Evolutionary conservation across 1,140 invertebrate species (phyloP).

Genomic region (Cepaea nemoralis): DNA sequence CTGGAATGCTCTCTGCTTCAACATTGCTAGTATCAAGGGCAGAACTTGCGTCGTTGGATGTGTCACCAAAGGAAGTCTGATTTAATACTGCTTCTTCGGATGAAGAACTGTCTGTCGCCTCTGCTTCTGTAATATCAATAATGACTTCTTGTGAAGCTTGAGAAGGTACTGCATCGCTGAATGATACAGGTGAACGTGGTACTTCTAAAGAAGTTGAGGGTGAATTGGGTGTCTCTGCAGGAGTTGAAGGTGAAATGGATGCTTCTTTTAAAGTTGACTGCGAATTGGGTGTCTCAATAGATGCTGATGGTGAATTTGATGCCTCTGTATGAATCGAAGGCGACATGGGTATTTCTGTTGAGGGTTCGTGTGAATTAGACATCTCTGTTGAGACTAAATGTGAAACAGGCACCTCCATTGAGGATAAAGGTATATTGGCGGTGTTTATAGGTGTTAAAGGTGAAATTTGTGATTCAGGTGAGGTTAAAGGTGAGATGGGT

Average conservation of each 20-base stretch:
- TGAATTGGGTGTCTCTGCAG: background rate
- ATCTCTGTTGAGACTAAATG: too few relatives aligned
- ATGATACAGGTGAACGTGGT: background rate
- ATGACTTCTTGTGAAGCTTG: background rate
- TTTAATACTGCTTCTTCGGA: background rate
- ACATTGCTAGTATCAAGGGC: too few relatives aligned
- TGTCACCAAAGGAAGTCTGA: background rate
- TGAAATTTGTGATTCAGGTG: too few relatives aligned
- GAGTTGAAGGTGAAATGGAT: background rate
- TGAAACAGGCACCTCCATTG: too few relatives aligned
- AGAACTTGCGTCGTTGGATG: too few relatives aligned
- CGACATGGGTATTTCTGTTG: background rate
- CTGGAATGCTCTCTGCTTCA: too few relatives aligned
- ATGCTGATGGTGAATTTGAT: background rate
- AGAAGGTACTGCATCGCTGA: background rate
- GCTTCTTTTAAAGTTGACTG: background rate
- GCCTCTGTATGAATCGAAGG: background rate
- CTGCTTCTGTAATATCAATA: background rate
- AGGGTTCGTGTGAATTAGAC: background rate
- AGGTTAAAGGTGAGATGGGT: too few relatives aligned
- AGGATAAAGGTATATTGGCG: too few relatives aligned
- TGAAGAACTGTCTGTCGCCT: background rate
- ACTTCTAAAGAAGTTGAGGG: too few relatives aligned
- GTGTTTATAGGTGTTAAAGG: too few relatives aligned
- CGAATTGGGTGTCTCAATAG: background rate